Evolutionary conservation across 2,113 vertebrate genomes (phyloP).

Genomic region (Cyanoramphus novaezelandiae): DNA sequence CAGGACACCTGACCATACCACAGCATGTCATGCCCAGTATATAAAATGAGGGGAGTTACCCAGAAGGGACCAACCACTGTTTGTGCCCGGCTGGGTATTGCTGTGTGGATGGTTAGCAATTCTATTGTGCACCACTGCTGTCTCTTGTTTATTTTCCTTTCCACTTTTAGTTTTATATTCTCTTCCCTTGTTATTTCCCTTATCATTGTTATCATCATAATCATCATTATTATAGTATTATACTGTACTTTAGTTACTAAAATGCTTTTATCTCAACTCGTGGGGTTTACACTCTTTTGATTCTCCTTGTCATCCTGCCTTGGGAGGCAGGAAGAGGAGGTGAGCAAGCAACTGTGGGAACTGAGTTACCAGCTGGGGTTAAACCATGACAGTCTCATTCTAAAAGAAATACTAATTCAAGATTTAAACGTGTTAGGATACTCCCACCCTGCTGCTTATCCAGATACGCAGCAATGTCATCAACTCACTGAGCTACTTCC

Average conservation of each 20-base stretch:
- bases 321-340: not conserved
- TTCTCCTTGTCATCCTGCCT: not conserved
- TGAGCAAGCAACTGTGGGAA: not conserved
- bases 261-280: not conserved
- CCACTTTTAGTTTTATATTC: not conserved
- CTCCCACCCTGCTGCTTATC: not conserved
- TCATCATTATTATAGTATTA: not conserved
- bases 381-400: not conserved
- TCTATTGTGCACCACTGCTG: not conserved
- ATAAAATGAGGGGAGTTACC: not conserved
- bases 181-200: not conserved
- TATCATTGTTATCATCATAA: not conserved
- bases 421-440: not conserved
- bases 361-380: not conserved
- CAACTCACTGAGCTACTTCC: not conserved
- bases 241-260: not conserved
- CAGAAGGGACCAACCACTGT: not conserved
- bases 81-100: not conserved
- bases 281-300: not conserved
- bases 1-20: not conserved
- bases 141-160: not conserved
- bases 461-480: not conserved
- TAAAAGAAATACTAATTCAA: not conserved
- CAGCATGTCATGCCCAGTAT: not conserved
- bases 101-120: not conserved